A percentile compares a stretch with the other conserved stretches of the same genome.
These are phyloP conservation scores for Pandemis cinnamomeana DNA, from an alignment of 2,888 invertebrate genomes.

Conservation along the genomic window DNA sequence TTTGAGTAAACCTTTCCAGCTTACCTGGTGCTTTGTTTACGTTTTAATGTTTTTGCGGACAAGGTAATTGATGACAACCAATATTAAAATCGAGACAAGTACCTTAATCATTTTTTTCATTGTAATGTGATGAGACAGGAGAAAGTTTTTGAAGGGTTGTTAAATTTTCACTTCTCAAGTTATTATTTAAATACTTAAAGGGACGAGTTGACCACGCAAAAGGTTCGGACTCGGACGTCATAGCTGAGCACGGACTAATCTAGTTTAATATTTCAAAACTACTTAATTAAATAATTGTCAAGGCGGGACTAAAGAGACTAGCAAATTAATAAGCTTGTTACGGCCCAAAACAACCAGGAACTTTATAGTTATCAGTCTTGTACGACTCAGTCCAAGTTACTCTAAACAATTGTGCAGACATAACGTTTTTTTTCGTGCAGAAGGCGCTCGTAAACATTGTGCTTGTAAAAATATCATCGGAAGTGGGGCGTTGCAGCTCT, in stretches of 20 bases:
- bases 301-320: background rate
- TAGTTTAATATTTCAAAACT: background rate
- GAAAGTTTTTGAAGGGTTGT: background rate
- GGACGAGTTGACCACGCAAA: background rate
- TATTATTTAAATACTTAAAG: background rate
- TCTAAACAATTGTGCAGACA: background rate
- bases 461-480: slow-evolving; percentile 56
- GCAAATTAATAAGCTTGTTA: background rate
- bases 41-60: slow-evolving; percentile 3
- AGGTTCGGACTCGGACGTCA: background rate
- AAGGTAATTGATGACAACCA: background rate
- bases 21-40: slow-evolving; percentile 13
- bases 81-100: too few relatives aligned
- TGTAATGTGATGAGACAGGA: background rate
- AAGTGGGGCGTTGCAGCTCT: slow-evolving; percentile 57
- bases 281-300: background rate
- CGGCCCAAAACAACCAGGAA: background rate
- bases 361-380: background rate
- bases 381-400: background rate
- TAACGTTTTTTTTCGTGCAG: background rate
- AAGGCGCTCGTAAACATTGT: slow-evolving; percentile 21
- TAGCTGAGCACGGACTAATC: background rate
- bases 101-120: too few relatives aligned
- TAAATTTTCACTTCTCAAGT: background rate
- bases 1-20: slow-evolving; percentile 21